Base-by-base conservation (phyloP, 2,888 invertebrate genomes). In the Ellobium chinense region DNA sequence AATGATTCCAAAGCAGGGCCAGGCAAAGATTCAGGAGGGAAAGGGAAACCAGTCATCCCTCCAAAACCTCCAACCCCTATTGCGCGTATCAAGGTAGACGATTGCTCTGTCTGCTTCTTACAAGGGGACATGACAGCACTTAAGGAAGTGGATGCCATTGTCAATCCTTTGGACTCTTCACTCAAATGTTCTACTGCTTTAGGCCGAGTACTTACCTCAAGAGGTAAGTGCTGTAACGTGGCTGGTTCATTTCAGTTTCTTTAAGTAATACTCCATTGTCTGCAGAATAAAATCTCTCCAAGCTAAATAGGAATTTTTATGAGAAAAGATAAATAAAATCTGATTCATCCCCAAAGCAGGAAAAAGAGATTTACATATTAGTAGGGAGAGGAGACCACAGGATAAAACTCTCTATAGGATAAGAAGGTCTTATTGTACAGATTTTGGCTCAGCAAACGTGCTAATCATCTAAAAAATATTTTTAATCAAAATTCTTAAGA, bases 81-180 rank as follows among this genome's bases (percentile, higher is more conserved):
- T 24, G 78, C 70, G 14, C 12, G 14, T 9, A 31, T 34, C 5
- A 24, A 60, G 9, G 21, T 78, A 5, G 29, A 37, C 14, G 63
- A 70, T 29, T 66, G 37, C 34, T 27, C 27, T 21, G 1, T 78
- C 21, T 1, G 9, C 9, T 69, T 78, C 34, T 29, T 70, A 39
- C 78, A 78, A 62, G 78, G 78, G 31, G 54, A 78, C 24, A 69
- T 78, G 46, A 60, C 62, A 31, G 7, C 24, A 29, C 31, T 78
- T 29, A 39, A 70, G 31, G 54, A 70, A 24, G 46, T 46, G 31
- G 62, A 78, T 29, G 78, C 34, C 46, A 70, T 78, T 70, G 62
- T 69, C 21, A 78, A 78, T 24, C 78, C 78, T 14, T 31, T 78
- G 34, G 78, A 78, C 27, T 34, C 54, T 7, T 31, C 76, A n/a